Evolutionary conservation across 2,797 vertebrate genomes (phyloP), one percentile per base, ranked within the genome.

Genomic region (Thaleichthys pacificus): DNA sequence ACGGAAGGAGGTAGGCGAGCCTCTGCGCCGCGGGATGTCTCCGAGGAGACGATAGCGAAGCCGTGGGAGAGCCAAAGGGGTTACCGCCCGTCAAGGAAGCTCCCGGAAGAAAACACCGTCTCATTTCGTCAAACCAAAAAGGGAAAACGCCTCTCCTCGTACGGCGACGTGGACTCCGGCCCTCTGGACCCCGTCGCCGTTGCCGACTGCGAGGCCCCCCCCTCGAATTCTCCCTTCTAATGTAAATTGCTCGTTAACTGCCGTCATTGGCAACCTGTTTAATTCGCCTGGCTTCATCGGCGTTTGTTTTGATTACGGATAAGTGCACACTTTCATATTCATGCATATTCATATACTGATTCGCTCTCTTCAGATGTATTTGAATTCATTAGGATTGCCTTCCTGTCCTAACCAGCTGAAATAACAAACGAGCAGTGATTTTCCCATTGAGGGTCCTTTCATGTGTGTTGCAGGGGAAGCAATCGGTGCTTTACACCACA

Each of bases 251-350:
- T 80, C 73, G 72, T 88, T 91, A 87, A 87, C 85, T 65, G 77
- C 87, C 69, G 86, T 87, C 87, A 85, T 70, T 76, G 79, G 78
- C 77, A 69, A 70, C 78, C 71, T 42, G 82, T 82, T 88, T 81
- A 80, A 91, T 88, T 86, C 79, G 70, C 80, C 70, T 60, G 61
- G 88, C 84, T 83, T 88, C 85, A 89, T 87, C 82, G 77, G 78
- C 54, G 74, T 86, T 90, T 90, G 88, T 89, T 90, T 86, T 88
- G 85, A 84, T 82, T 86, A 87, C 87, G 74, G 84, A 84, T 84
- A 86, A 88, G 85, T 84, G 74, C 76, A 66, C 79, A 87, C 86
- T 86, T 86, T 86, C 85, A 88, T 82, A 78, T 72, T 84, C 82
- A 90, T 91, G 85, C 85, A 91, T 91, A 89, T 91, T 91, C 86